A percentile compares a stretch with the other conserved stretches of the same genome.
phyloP scores from a whole-genome alignment of 2,888 invertebrate genomes.

The Junonia oenone region DNA sequence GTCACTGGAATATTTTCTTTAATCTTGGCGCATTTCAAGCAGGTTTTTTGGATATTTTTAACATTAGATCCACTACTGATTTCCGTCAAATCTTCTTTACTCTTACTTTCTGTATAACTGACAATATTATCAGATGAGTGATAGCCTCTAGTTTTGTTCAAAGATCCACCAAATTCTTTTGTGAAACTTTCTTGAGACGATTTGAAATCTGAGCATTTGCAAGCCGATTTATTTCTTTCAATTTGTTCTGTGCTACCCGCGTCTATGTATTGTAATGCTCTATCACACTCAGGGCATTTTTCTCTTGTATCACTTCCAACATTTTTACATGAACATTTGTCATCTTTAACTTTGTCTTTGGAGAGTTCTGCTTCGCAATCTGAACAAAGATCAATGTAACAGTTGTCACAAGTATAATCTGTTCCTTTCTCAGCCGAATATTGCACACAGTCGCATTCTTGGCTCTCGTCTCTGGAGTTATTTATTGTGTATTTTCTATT shows the following conservation, averaged over 20 bases:
- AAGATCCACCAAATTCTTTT: constrained; percentile 57
- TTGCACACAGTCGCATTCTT: constrained; percentile 63
- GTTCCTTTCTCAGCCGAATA: constrained; percentile 62
- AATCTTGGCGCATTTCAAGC: constrained; percentile 71
- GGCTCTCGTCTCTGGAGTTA: constrained; percentile 45
- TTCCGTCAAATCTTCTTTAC: constrained; percentile 58
- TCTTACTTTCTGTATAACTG: constrained; percentile 57
- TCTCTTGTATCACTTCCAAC: constrained; percentile 43
- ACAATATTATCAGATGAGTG: constrained; percentile 72
- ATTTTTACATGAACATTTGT: constrained; percentile 52
- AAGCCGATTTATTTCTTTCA: constrained; percentile 52
- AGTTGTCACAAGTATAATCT: constrained; percentile 67
- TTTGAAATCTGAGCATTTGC: constrained; percentile 68
- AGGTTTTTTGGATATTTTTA: constrained; percentile 62
- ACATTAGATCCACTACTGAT: constrained; percentile 55
- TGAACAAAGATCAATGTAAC: constrained; percentile 66
- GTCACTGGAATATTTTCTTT: constrained; percentile 72
- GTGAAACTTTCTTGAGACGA: constrained; percentile 70
- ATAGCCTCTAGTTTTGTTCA: constrained; percentile 66
- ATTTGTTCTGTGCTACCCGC: constrained; percentile 61
- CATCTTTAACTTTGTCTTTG: constrained; percentile 48
- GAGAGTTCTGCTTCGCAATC: constrained; percentile 63
- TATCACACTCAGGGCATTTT: constrained; percentile 67
- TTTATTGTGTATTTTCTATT: constrained; percentile 65
- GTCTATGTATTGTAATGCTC: constrained; percentile 63